Conservation (phyloP, 2,113 vertebrate species). For the Tichodroma muraria region DNA sequence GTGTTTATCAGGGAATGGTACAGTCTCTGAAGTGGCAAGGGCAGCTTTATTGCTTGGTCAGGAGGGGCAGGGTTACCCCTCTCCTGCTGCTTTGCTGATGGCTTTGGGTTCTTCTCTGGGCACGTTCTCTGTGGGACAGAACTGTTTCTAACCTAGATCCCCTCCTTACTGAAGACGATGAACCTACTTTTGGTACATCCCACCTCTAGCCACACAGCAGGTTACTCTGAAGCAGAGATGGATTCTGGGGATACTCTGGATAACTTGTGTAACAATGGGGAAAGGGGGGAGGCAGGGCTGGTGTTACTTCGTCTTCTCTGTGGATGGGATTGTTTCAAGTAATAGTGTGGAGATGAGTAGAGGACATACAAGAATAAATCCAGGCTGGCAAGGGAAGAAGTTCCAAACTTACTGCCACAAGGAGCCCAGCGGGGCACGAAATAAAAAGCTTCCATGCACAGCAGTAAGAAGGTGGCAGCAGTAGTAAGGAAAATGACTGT, state of each 20-base stretch:
- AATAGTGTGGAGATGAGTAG: background rate
- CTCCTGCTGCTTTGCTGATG: background rate
- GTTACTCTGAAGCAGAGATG: background rate
- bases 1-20: background rate
- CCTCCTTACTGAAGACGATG: background rate
- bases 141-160: background rate
- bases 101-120: background rate
- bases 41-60: background rate
- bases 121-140: background rate
- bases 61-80: fast-evolving
- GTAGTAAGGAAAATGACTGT: background rate
- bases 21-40: background rate
- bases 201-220: fast-evolving
- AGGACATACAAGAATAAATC: background rate
- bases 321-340: background rate
- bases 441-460: background rate
- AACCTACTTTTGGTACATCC: background rate
- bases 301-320: background rate
- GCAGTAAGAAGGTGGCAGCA: background rate
- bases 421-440: background rate
- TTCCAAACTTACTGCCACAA: background rate
- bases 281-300: background rate
- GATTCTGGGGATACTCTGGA: background rate
- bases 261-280: fast-evolving
- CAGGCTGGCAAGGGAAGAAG: background rate